Base-by-base conservation (phyloP, 2,797 vertebrate genomes). In the Dicrostonyx torquatus region DNA sequence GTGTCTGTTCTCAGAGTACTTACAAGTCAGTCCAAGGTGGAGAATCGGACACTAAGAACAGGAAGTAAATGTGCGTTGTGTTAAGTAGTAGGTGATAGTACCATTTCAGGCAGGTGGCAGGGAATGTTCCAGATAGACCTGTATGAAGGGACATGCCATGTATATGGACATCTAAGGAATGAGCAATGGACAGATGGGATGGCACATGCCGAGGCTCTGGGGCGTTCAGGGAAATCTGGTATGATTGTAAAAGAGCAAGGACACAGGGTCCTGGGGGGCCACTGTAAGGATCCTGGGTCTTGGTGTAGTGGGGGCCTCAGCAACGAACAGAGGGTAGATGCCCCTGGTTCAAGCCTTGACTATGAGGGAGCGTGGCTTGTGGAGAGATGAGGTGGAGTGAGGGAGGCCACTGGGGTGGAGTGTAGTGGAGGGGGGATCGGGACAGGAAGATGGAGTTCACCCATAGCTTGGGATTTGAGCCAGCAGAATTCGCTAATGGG, bases 151-250 rank as follows among this genome's bases (percentile, higher is more conserved):
- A 50, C 66, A 55, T 48, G 62, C 45, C 53, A 87, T 29, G 14
- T 0, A 1, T 58, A 48, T 29, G 22, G 48, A 12, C 26, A 5
- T 26, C 9, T 26, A 78, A 53, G 79, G 66, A 40, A 24, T 22
- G 62, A 84, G 37, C 77, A 31, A 2, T 45, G 4, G 84, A 40
- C 17, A 66, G 43, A 29, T n/a, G 34, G 24, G 0, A 5, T 8
- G 37, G 62, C 43, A 10, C 4, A 68, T 73, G 68, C 87, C 58
- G 60, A 93, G 88, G 94, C 37, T 87, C 80, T 66, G 80, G 4
- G 55, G 77, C 55, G 70, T 62, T 22, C 26, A 5, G 60, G 70
- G 62, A 75, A 75, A 22, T 79, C 70, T 62, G n/a, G 45, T 3
- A 3, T 40, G 2, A 18, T 6, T 37, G 26, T 9, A 58, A 14